These are phyloP conservation scores for Deroptyus accipitrinus DNA, from an alignment of 2,113 vertebrate genomes.

Conservation along the genomic window DNA sequence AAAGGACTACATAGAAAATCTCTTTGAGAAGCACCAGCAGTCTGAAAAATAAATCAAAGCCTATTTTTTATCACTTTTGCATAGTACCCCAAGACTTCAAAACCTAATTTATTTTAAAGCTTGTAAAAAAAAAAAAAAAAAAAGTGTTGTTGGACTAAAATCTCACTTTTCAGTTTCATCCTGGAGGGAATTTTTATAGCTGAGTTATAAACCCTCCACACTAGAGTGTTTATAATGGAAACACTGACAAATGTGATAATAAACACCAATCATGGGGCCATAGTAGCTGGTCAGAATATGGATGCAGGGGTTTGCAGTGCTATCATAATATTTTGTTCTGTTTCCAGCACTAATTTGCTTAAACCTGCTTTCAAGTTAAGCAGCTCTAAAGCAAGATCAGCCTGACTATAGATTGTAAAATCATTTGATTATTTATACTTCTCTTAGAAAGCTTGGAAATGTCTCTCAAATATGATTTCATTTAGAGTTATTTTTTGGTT, in stretches of 20 bases:
- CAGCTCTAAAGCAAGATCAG: conserved; percentile 37
- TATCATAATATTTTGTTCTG: conserved; percentile 57
- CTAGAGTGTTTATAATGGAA: conserved; percentile 56
- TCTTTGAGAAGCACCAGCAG: not conserved
- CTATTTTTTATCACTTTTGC: not conserved
- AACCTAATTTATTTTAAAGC: conserved; percentile 12
- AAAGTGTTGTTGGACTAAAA: not conserved
- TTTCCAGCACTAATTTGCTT: conserved; percentile 52
- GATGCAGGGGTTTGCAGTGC: not conserved
- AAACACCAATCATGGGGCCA: conserved; percentile 34
- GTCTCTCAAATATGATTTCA: conserved; percentile 71
- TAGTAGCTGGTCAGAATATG: conserved; percentile 49
- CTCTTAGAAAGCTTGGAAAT: conserved; percentile 60
- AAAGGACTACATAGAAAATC: not conserved
- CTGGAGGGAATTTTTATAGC: conserved; percentile 44
- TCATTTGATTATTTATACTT: conserved; percentile 72
- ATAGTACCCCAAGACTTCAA: not conserved
- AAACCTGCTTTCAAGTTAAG: conserved; percentile 53
- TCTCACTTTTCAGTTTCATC: conserved; percentile 47
- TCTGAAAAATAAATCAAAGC: conserved; percentile 13
- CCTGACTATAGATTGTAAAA: conserved; percentile 40
- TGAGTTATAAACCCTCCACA: conserved; percentile 43
- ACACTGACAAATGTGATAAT: conserved; percentile 59
- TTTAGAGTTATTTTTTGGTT: conserved; percentile 66
- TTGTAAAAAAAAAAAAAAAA: not conserved